phyloP scores from a whole-genome alignment of 2,113 vertebrate species.

The Clarias magur region DNA sequence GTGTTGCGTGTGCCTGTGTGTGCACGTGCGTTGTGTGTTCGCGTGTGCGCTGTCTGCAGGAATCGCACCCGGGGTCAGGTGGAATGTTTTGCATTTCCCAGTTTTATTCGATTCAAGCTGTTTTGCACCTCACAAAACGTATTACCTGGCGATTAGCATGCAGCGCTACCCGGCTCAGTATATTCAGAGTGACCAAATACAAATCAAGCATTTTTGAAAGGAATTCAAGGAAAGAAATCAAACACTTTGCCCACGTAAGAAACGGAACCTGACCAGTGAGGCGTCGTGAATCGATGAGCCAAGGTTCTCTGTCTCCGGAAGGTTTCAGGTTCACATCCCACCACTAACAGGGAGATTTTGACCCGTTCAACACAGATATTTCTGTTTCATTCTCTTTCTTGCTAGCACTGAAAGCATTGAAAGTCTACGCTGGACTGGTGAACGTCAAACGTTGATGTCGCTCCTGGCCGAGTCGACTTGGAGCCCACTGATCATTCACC shows the following conservation, averaged over 20 bases:
- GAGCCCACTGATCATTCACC: no score
- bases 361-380: not conserved
- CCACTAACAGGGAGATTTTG: not conserved
- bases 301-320: not conserved
- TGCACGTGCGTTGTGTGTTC: not conserved
- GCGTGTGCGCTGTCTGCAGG: not conserved
- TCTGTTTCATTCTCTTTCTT: not conserved
- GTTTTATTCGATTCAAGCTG: slow-evolving; percentile 56
- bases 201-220: no score
- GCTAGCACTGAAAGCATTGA: not conserved
- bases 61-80: slow-evolving; percentile 35
- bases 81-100: slow-evolving; percentile 48
- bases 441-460: no score
- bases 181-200: not conserved
- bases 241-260: not conserved
- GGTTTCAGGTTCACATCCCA: not conserved
- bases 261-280: not conserved
- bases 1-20: slow-evolving; percentile 7
- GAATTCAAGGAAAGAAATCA: not conserved
- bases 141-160: slow-evolving; percentile 39
- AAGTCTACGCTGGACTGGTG: no score
- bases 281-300: not conserved
- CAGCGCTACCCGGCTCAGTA: not conserved
- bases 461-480: no score
- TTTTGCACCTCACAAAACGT: slow-evolving; percentile 42